These are phyloP conservation scores for Etheostoma spectabile DNA, from an alignment of 2,113 vertebrate species.

Conservation along the genomic window DNA sequence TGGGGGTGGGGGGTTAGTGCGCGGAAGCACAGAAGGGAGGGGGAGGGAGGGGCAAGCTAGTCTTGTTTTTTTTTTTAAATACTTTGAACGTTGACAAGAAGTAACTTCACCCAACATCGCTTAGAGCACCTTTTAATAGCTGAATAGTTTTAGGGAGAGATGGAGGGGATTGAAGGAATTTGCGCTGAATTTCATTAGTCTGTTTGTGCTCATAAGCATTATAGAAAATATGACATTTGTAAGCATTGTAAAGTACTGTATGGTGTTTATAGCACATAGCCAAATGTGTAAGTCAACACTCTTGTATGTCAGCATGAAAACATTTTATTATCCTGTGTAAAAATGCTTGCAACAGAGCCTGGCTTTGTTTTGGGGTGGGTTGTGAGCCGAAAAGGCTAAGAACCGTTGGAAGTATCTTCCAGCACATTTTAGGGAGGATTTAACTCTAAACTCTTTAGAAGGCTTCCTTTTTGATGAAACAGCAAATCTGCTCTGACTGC, in stretches of 20 bases:
- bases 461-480: constrained; percentile 51
- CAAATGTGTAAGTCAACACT: not conserved
- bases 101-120: too few species aligned
- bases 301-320: not conserved
- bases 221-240: too few species aligned
- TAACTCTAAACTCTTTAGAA: constrained; percentile 45
- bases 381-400: constrained; percentile 16
- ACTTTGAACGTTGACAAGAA: too few species aligned
- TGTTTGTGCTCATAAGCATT: too few species aligned
- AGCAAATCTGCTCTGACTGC: constrained; percentile 38
- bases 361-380: constrained; percentile 24
- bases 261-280: not conserved
- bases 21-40: too few species aligned
- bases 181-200: too few species aligned
- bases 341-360: constrained; percentile 16
- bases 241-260: not conserved
- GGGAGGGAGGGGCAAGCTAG: too few species aligned
- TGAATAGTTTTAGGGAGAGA: too few species aligned
- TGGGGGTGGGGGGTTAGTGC: too few species aligned
- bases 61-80: too few species aligned
- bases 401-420: constrained; percentile 17
- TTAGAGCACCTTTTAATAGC: too few species aligned
- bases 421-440: constrained; percentile 52
- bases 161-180: too few species aligned
- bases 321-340: not conserved